These are phyloP conservation scores for Hippoglossus hippoglossus DNA, from an alignment of 2,797 vertebrate genomes.

Conservation along the genomic window DNA sequence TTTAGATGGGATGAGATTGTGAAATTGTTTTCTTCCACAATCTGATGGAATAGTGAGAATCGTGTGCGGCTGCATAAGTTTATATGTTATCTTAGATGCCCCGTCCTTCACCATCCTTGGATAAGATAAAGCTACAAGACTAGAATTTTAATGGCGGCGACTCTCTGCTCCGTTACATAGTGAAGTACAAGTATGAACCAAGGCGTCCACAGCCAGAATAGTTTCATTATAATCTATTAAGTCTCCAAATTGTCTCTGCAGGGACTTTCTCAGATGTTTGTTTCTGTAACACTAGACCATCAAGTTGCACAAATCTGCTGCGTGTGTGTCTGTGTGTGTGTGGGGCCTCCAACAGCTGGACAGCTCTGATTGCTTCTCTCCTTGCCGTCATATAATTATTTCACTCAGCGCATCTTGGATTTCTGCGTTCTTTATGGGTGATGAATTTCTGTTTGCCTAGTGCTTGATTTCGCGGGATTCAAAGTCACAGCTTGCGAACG, in stretches of 20 bases:
- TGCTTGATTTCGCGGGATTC: constrained; percentile 24
- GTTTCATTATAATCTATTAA: constrained; percentile 71
- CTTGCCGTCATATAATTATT: constrained; percentile 46
- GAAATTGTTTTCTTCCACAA: background rate
- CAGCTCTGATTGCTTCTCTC: constrained; percentile 49
- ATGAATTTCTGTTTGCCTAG: constrained; percentile 41
- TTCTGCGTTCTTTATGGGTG: constrained; percentile 38
- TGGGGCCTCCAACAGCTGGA: constrained; percentile 59
- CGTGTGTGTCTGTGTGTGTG: constrained; percentile 21
- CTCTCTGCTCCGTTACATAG: constrained; percentile 31
- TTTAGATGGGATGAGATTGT: background rate
- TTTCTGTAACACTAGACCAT: constrained; percentile 57
- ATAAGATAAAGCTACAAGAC: constrained; percentile 41
- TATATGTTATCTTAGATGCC: constrained; percentile 2
- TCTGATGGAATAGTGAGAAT: background rate
- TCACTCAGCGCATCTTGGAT: constrained; percentile 30
- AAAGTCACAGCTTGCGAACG: constrained; percentile 44
- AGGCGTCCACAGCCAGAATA: constrained; percentile 47
- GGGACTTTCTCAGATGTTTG: constrained; percentile 56
- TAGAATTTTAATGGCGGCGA: constrained; percentile 56
- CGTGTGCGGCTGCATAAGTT: constrained; percentile 14
- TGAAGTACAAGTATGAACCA: constrained; percentile 28
- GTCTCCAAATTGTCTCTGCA: constrained; percentile 47
- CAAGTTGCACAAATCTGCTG: constrained; percentile 35
- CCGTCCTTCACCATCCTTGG: constrained; percentile 14